Conservation (phyloP, 2,113 vertebrate genomes). For the Galbula dea region DNA sequence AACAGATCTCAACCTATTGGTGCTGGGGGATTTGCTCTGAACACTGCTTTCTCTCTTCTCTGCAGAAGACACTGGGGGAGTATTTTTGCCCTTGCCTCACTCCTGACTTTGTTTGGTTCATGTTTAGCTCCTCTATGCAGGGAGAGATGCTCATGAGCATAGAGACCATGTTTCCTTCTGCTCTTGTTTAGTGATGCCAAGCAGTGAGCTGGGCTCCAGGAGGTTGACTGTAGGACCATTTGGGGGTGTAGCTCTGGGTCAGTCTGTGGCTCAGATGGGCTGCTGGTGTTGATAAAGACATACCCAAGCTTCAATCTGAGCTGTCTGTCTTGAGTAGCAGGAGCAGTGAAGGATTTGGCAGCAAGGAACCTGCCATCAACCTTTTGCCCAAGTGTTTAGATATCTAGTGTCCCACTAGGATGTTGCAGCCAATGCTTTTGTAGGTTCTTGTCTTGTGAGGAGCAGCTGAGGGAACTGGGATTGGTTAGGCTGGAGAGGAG, state of each 20-base stretch:
- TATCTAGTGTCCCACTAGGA: accelerated
- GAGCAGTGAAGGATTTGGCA: background rate
- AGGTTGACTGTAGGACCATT: background rate
- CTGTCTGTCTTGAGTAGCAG: background rate
- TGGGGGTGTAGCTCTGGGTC: background rate
- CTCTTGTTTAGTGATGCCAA: background rate
- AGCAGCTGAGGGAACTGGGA: too few species aligned
- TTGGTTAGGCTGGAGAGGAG: too few species aligned
- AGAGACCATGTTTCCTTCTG: background rate
- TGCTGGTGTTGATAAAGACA: background rate
- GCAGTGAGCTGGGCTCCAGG: background rate
- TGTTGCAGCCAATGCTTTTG: accelerated
- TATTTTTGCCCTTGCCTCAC: background rate
- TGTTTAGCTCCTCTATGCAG: background rate
- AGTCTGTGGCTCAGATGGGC: background rate
- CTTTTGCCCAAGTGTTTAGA: background rate
- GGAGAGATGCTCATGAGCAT: background rate
- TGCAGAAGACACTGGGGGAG: background rate
- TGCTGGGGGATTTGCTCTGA: background rate
- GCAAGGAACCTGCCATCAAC: background rate
- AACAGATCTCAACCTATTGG: background rate
- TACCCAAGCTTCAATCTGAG: background rate
- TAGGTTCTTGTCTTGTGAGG: background rate
- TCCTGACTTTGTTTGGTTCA: background rate
- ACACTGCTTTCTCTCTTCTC: background rate